Percentiles rank a stretch among this genome's conserved stretches.
These are phyloP conservation scores for Kradibia gibbosae DNA, from an alignment of 1,140 invertebrate genomes.

Conservation along the genomic window DNA sequence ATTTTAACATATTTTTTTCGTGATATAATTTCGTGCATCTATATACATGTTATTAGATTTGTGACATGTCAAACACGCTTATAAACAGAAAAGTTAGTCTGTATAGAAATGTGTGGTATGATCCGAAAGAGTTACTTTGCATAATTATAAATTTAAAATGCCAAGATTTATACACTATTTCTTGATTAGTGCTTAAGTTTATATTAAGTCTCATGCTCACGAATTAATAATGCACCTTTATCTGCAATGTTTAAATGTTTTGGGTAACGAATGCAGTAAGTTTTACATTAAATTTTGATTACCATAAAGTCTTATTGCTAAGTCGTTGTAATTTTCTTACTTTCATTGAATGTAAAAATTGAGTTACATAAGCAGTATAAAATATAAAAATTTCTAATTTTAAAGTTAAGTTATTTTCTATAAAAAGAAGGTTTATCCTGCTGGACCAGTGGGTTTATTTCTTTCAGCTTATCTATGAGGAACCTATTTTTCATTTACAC, in stretches of 20 bases:
- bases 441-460: no score
- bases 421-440: no score
- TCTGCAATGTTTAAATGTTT: background rate
- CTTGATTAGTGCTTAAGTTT: background rate
- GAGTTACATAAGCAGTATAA: no score
- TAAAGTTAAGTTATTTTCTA: no score
- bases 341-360: no score
- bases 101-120: background rate
- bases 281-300: no score
- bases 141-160: conserved; percentile 23
- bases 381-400: no score
- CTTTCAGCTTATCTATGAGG: no score
- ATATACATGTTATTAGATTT: background rate
- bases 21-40: conserved; percentile 8
- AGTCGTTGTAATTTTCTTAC: no score
- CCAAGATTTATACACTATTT: conserved; percentile 20
- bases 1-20: background rate
- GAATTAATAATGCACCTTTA: conserved; percentile 19
- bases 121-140: conserved; percentile 38
- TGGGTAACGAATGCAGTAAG: no score
- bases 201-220: background rate
- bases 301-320: no score
- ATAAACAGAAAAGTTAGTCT: background rate
- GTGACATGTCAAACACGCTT: background rate
- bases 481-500: no score